Base-by-base conservation (phyloP, 2,113 vertebrate genomes). In the Urocolius indicus region DNA sequence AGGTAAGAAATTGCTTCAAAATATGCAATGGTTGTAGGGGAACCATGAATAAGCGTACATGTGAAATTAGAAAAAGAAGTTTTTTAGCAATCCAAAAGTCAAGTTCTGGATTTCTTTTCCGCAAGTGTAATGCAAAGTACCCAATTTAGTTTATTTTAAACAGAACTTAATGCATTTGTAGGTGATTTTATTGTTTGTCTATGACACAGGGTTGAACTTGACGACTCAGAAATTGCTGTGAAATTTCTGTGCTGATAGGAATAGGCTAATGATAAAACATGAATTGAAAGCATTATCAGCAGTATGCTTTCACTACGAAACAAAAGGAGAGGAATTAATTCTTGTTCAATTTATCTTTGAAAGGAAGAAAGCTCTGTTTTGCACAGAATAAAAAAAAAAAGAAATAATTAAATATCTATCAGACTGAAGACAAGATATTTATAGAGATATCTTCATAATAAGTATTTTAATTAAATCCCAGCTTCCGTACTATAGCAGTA, bases 401-500 rank as follows among this genome's bases (percentile, higher is more conserved):
- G n/a, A n/a, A n/a, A n/a, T n/a, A n/a, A n/a, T n/a, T 67, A 30
- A 72, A 51, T 51, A 81, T 34, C 77, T 77, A 52, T 69, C 32
- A 69, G 52, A 61, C 29, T 43, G 20, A 71, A 93, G 73, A 89
- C 55, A 87, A 84, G 77, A 45, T 91, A 89, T 85, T 92, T 85
- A 57, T 63, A 88, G 54, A 79, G 17, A 52, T 85, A 65, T 8
- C 38, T 76, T 85, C 17, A 68, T 76, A 90, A 95, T 17, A 88
- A 4, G 17, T 4, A 76, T 76, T 93, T 92, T 80, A 96, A 93
- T 93, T 85, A 88, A 92, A 83, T 90, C 67, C 65, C 27, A 59
- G 48, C 57, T 63, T 69, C 36, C 2, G 15, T 38, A 23, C 59
- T 72, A 24, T 67, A 59, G 79, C 57, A 75, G 29, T 32, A 11